Conservation (phyloP, 1,140 invertebrate genomes). For the Adelges cooleyi region DNA sequence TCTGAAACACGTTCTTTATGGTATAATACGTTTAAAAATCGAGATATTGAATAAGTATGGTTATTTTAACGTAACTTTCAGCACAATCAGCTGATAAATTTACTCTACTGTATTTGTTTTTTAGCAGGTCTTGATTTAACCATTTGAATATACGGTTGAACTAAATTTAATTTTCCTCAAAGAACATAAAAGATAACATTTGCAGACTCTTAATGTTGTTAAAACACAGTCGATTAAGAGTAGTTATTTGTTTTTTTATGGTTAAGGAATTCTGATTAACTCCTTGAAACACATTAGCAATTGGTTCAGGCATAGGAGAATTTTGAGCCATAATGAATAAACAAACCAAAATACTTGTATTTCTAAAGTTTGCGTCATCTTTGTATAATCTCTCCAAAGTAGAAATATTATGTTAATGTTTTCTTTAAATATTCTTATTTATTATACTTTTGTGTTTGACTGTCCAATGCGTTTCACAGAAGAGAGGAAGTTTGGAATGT, state of each 20-base stretch:
- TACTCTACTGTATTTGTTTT: neutral
- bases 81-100: no score
- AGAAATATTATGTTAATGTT: no score
- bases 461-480: no score
- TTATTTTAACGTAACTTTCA: no score
- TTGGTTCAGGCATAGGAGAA: neutral
- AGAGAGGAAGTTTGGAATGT: no score
- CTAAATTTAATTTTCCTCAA: neutral
- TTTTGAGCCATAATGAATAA: neutral
- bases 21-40: neutral
- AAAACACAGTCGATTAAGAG: neutral
- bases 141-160: neutral
- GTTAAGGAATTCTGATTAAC: neutral
- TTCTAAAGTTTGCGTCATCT: no score
- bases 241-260: neutral
- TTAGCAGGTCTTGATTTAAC: neutral
- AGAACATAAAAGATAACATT: neutral
- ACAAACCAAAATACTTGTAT: no score
- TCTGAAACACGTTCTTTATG: neutral
- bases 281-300: neutral
- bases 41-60: no score
- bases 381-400: no score
- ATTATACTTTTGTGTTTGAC: no score
- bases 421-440: no score
- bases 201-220: neutral